A percentile compares a stretch with the other conserved stretches of the same genome.
Evolutionary conservation across 2,797 vertebrate genomes (phyloP).

Genomic region (Oreonectes daqikongensis): DNA sequence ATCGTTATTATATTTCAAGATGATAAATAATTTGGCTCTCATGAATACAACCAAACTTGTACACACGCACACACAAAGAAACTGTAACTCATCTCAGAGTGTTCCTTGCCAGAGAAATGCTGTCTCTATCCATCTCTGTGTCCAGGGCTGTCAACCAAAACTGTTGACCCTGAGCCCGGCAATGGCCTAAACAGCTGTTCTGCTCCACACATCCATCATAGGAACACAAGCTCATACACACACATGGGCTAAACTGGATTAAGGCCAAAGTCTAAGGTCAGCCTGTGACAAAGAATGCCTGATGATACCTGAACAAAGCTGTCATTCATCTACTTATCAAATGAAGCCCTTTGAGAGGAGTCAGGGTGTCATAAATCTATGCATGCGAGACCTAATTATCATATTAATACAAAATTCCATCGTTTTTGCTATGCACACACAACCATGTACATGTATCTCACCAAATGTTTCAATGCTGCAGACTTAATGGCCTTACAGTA

Average conservation of each 20-base stretch:
- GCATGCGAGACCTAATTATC: neutral
- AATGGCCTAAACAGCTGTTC: slow-evolving; percentile 53
- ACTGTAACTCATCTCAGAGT: neutral
- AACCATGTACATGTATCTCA: neutral
- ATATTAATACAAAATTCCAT: neutral
- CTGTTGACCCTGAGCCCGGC: slow-evolving; percentile 51
- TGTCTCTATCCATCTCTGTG: slow-evolving; percentile 51
- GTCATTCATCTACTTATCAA: slow-evolving; percentile 42
- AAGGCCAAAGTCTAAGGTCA: slow-evolving; percentile 39
- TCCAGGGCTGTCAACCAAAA: slow-evolving; percentile 46
- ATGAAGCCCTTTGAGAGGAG: slow-evolving; percentile 21
- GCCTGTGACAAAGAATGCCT: slow-evolving; percentile 35
- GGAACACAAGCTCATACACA: slow-evolving; percentile 24
- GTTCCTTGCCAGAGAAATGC: slow-evolving; percentile 14
- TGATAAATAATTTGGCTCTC: neutral
- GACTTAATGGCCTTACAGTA: neutral
- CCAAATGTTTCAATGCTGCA: neutral
- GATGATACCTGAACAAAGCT: slow-evolving; percentile 35
- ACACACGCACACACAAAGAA: neutral
- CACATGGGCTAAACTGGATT: slow-evolving; percentile 6
- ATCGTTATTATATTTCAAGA: no score
- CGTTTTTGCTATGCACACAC: neutral
- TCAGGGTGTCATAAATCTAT: slow-evolving; percentile 16
- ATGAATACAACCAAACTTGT: neutral
- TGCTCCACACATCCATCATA: slow-evolving; percentile 51